Conservation (phyloP, 2,113 vertebrate species). For the Antennarius striatus region DNA sequence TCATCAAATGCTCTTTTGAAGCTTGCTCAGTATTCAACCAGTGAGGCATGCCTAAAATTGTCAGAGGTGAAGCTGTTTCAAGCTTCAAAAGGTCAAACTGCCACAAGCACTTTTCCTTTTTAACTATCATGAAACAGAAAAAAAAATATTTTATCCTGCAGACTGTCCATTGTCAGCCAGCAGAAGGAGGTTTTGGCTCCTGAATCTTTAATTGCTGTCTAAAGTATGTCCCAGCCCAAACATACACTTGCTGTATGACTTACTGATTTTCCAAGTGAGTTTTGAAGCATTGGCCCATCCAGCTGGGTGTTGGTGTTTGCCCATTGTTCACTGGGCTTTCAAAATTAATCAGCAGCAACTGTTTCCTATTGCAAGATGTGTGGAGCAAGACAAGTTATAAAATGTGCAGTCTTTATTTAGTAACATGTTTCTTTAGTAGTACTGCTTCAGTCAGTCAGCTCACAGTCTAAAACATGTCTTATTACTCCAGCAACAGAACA, state of each 20-base stretch:
- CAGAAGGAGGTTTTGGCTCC: constrained; percentile 1
- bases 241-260: not conserved
- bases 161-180: constrained; percentile 23
- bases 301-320: no score
- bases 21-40: constrained; percentile 59
- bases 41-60: constrained; percentile 28
- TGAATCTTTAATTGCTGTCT: constrained; percentile 22
- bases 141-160: not conserved
- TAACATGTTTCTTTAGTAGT: no score
- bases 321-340: no score
- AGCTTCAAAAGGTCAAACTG: constrained; percentile 66
- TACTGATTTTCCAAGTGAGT: not conserved
- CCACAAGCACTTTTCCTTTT: constrained; percentile 50
- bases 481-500: no score
- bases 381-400: no score
- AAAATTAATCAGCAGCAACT: no score
- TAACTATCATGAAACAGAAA: constrained; percentile 41
- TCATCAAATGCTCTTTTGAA: constrained; percentile 60
- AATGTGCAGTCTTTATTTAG: no score
- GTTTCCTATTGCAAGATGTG: no score
- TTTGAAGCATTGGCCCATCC: no score
- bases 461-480: no score
- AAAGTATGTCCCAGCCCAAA: not conserved
- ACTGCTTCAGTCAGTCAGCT: no score
- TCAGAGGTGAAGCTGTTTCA: constrained; percentile 54